A percentile compares a stretch with the other conserved stretches of the same genome.
phyloP scores from a whole-genome alignment of 2,113 vertebrate species.

The Oxygymnocypris stewartii region DNA sequence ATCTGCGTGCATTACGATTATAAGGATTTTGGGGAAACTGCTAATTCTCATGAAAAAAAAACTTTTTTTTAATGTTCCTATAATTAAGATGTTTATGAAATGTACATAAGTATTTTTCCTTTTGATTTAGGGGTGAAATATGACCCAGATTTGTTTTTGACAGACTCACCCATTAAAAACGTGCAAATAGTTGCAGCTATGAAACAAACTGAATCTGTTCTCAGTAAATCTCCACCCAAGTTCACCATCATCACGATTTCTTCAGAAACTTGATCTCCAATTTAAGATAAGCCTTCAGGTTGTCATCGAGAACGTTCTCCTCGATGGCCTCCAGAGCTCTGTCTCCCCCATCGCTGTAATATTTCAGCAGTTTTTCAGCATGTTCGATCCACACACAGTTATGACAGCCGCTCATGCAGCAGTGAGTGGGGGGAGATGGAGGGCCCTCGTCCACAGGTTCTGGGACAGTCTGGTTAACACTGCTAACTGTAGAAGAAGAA shows the following conservation, averaged over 20 bases:
- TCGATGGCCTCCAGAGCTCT: constrained; percentile 81
- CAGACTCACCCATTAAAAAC: neutral
- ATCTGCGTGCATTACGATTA: neutral
- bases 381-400: constrained; percentile 91
- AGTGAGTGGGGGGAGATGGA: constrained; percentile 77
- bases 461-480: neutral
- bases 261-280: constrained; percentile 87
- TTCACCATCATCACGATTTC: constrained; percentile 51
- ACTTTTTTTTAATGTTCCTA: neutral
- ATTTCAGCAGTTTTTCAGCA: constrained; percentile 78
- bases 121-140: neutral
- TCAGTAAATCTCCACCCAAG: neutral
- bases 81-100: neutral
- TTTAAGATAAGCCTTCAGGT: constrained; percentile 85
- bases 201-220: neutral
- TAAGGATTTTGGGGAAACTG: neutral
- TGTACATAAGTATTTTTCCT: neutral
- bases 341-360: constrained; percentile 77
- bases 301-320: constrained; percentile 83
- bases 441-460: constrained; percentile 53
- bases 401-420: constrained; percentile 93
- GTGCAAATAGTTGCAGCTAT: neutral
- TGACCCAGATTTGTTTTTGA: neutral
- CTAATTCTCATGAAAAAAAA: neutral
- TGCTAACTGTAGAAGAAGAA: rapidly evolving